Evolutionary conservation across 2,888 invertebrate genomes (phyloP).

Genomic region (Cenopis cana): DNA sequence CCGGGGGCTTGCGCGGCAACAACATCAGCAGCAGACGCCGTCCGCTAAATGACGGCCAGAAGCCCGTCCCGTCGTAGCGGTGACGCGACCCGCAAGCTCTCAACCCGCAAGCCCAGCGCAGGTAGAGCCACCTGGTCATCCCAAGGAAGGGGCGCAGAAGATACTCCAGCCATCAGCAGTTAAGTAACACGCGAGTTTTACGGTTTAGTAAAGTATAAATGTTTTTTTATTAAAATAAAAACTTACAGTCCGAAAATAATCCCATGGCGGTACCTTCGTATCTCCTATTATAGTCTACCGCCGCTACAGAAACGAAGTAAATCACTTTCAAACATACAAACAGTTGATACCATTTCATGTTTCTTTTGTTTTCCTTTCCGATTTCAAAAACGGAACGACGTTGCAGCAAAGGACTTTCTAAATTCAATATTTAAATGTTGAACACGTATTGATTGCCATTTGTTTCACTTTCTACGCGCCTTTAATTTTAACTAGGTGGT

Average conservation of each 20-base stretch:
- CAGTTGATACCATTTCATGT: not conserved
- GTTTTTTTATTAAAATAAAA: too few relatives aligned
- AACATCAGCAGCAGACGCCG: too few relatives aligned
- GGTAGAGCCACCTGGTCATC: too few relatives aligned
- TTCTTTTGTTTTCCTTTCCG: conserved; percentile 1
- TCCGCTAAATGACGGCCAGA: too few relatives aligned
- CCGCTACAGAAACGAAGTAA: conserved; percentile 47
- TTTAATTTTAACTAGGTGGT: not conserved
- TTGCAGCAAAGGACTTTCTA: not conserved
- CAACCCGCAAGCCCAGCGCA: too few relatives aligned
- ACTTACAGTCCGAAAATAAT: conserved; percentile 70
- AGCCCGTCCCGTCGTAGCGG: too few relatives aligned
- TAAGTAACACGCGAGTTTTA: too few relatives aligned
- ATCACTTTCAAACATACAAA: conserved; percentile 28
- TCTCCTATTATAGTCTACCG: conserved; percentile 60
- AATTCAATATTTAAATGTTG: not conserved
- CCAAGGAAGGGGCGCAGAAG: too few relatives aligned
- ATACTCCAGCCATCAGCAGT: too few relatives aligned
- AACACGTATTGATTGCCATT: not conserved
- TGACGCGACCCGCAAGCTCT: too few relatives aligned
- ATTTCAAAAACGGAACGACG: not conserved
- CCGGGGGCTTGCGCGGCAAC: too few relatives aligned
- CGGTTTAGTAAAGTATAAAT: too few relatives aligned
- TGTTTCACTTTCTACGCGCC: not conserved
- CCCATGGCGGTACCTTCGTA: conserved; percentile 68